Evolutionary conservation across 2,888 invertebrate genomes (phyloP).

Genomic region (Rotaria socialis): DNA sequence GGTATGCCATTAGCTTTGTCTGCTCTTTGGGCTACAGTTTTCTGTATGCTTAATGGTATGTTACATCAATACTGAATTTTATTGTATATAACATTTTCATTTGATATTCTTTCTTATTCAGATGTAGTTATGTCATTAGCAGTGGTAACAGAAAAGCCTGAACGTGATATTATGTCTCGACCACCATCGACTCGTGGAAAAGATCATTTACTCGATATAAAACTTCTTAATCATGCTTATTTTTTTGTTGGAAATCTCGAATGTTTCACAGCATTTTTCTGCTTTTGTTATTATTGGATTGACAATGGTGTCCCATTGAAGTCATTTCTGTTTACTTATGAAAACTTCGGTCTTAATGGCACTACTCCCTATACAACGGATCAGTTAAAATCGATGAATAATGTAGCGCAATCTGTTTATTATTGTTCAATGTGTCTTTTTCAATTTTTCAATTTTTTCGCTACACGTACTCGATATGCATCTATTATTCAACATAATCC

Average conservation of each 20-base stretch:
- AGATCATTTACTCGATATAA: conserved; percentile 40
- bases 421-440: conserved; percentile 36
- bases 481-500: conserved; percentile 39
- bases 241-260: conserved; percentile 31
- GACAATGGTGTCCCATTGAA: not conserved
- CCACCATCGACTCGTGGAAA: conserved; percentile 31
- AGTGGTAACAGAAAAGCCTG: conserved; percentile 39
- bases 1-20: conserved; percentile 41
- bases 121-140: conserved; percentile 42
- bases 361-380: not conserved
- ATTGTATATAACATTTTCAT: too few relatives aligned
- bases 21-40: conserved; percentile 36
- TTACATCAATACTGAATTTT: not conserved
- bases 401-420: conserved; percentile 35
- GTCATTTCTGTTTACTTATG: conserved; percentile 23
- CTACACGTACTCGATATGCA: not conserved
- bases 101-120: not conserved
- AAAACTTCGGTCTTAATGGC: not conserved
- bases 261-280: conserved; percentile 19
- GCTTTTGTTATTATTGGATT: not conserved
- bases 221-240: conserved; percentile 39
- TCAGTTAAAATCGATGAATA: conserved; percentile 13
- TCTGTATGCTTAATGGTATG: conserved; percentile 17
- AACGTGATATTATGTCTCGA: conserved; percentile 38
- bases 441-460: conserved; percentile 39